Conservation (phyloP, 2,113 vertebrate genomes). For the Ptilorrhoa leucosticta region DNA sequence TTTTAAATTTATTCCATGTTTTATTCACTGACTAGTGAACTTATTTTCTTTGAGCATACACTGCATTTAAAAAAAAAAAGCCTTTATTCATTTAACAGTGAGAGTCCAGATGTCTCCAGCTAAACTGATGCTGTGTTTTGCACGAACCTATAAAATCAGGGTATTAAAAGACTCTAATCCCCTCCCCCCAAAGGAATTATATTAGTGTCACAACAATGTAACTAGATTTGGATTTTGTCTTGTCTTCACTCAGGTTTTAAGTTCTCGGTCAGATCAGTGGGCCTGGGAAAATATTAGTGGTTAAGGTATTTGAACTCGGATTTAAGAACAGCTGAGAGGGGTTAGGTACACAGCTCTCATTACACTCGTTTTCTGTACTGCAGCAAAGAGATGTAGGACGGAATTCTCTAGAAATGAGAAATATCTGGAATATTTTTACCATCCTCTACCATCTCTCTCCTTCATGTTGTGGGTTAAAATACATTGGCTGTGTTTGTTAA, state of each 20-base stretch:
- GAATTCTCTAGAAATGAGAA: not conserved
- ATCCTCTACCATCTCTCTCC: not conserved
- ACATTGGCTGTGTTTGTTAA: not conserved
- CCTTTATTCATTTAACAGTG: constrained; percentile 9
- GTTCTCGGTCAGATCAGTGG: not conserved
- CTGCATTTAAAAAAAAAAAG: not conserved
- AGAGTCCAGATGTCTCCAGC: constrained; percentile 46
- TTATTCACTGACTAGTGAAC: constrained; percentile 36
- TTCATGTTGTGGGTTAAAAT: not conserved
- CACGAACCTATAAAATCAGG: not conserved
- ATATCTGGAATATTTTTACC: not conserved
- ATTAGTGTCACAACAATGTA: not conserved
- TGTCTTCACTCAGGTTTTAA: not conserved
- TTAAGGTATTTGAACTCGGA: not conserved
- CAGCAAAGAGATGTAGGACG: not conserved
- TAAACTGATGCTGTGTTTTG: constrained; percentile 4
- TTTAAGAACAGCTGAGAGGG: not conserved
- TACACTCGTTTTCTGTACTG: not conserved
- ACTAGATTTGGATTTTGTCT: not conserved
- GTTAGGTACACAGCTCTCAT: not conserved
- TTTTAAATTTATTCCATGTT: constrained; percentile 37
- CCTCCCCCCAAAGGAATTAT: not conserved
- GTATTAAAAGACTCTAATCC: constrained; percentile 18
- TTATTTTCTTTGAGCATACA: constrained; percentile 34
- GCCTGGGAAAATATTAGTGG: not conserved